phyloP scores from a whole-genome alignment of 2,797 vertebrate genomes.

The Acanthurus tractus region DNA sequence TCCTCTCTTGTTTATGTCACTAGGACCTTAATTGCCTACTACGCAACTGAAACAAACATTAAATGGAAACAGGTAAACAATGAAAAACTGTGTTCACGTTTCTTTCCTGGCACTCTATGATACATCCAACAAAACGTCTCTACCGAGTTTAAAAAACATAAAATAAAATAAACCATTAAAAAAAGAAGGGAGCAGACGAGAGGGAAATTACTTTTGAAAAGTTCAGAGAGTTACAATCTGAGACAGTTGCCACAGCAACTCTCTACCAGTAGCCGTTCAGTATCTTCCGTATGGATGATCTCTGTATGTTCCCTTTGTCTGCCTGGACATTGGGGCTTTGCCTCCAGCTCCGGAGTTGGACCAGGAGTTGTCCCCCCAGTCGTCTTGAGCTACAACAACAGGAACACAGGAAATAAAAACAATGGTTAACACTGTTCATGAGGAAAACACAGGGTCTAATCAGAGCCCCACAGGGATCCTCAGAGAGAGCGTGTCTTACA shows the following conservation, averaged over 20 bases:
- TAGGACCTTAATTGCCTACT: slow-evolving; percentile 64
- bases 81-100: slow-evolving; percentile 42
- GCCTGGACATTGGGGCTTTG: slow-evolving; percentile 89
- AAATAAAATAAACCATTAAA: slow-evolving; percentile 69
- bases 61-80: slow-evolving; percentile 71
- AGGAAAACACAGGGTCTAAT: not conserved
- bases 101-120: slow-evolving; percentile 56
- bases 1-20: slow-evolving; percentile 67
- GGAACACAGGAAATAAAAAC: not conserved
- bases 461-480: not conserved
- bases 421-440: not conserved
- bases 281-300: slow-evolving; percentile 87
- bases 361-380: slow-evolving; percentile 95
- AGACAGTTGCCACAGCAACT: slow-evolving; percentile 83
- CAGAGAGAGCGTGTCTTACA: fast-evolving
- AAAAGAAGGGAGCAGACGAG: slow-evolving; percentile 63
- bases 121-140: slow-evolving; percentile 71
- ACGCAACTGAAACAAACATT: slow-evolving; percentile 75
- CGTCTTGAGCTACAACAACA: slow-evolving; percentile 89
- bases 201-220: slow-evolving; percentile 87
- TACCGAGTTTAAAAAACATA: slow-evolving; percentile 62
- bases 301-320: slow-evolving; percentile 91
- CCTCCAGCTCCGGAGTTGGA: slow-evolving; percentile 86
- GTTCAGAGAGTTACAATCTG: slow-evolving; percentile 84
- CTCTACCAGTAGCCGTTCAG: slow-evolving; percentile 83